Evolutionary conservation across 2,113 vertebrate genomes (phyloP).

Genomic region (Synodontis membranacea): DNA sequence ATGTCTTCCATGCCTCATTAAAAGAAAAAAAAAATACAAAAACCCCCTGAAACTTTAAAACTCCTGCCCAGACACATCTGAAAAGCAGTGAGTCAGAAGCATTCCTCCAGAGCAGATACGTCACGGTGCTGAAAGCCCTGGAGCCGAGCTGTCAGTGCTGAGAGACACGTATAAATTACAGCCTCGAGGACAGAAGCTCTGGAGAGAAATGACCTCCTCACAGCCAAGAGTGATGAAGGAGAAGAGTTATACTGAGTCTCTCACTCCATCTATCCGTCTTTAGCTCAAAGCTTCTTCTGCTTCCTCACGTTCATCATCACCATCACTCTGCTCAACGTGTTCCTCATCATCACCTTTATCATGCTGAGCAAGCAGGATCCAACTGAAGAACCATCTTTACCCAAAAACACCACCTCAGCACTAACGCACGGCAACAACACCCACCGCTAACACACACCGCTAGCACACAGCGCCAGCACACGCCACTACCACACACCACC

Average conservation of each 20-base stretch:
- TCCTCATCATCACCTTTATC: constrained; percentile 5
- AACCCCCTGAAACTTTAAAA: neutral
- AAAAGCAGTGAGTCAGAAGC: neutral
- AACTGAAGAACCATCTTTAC: neutral
- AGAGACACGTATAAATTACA: constrained; percentile 10
- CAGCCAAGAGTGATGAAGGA: neutral
- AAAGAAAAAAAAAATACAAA: neutral
- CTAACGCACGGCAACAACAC: neutral
- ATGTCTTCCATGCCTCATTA: neutral
- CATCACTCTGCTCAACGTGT: neutral
- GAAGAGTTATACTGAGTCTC: neutral
- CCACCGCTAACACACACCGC: neutral
- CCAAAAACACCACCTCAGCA: neutral
- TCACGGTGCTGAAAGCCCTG: constrained; percentile 2
- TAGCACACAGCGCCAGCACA: neutral
- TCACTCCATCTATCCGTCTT: neutral
- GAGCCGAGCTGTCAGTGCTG: neutral
- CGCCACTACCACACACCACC: neutral
- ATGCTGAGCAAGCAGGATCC: neutral
- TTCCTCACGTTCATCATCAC: constrained; percentile 6
- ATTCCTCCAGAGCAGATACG: constrained; percentile 14
- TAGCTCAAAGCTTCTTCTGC: constrained; percentile 4
- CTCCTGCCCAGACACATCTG: neutral
- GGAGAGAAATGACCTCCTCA: constrained; percentile 16
- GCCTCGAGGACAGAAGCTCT: constrained; percentile 9